These are phyloP conservation scores for Cylas formicarius DNA, from an alignment of 1,140 invertebrate species.

Conservation along the genomic window DNA sequence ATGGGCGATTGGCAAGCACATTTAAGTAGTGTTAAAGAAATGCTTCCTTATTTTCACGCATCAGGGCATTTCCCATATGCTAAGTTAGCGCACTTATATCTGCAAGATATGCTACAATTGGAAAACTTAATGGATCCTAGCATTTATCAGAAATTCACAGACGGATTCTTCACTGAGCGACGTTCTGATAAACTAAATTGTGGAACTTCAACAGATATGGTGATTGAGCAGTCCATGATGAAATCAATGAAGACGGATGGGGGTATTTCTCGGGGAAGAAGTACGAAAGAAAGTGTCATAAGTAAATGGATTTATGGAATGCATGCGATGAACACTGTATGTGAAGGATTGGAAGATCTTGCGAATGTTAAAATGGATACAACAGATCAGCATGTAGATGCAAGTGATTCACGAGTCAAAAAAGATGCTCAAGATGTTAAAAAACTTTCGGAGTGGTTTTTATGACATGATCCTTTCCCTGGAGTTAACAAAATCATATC, in stretches of 20 bases:
- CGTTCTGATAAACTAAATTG: slow-evolving; percentile 22
- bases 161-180: slow-evolving; percentile 32
- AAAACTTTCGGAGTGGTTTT: slow-evolving; percentile 1
- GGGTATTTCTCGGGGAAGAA: slow-evolving; percentile 36
- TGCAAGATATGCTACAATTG: slow-evolving; percentile 13
- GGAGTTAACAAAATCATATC: background rate
- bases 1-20: slow-evolving; percentile 41
- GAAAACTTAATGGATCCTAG: slow-evolving; percentile 6
- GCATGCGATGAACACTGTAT: slow-evolving; percentile 31
- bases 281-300: slow-evolving; percentile 37
- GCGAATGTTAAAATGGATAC: slow-evolving; percentile 32
- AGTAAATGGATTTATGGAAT: slow-evolving; percentile 37
- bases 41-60: slow-evolving; percentile 45
- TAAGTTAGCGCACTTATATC: slow-evolving; percentile 7
- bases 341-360: slow-evolving; percentile 37
- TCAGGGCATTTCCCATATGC: slow-evolving; percentile 32
- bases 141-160: slow-evolving; percentile 16
- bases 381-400: slow-evolving; percentile 43
- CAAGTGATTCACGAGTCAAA: slow-evolving; percentile 29
- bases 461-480: slow-evolving; percentile 2
- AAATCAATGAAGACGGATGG: slow-evolving; percentile 42
- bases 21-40: slow-evolving; percentile 38
- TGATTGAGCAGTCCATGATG: slow-evolving; percentile 41
- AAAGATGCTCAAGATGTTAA: slow-evolving; percentile 1
- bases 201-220: slow-evolving; percentile 28